These are phyloP conservation scores for Cydia strobilella DNA, from an alignment of 1,140 invertebrate species.

Conservation along the genomic window DNA sequence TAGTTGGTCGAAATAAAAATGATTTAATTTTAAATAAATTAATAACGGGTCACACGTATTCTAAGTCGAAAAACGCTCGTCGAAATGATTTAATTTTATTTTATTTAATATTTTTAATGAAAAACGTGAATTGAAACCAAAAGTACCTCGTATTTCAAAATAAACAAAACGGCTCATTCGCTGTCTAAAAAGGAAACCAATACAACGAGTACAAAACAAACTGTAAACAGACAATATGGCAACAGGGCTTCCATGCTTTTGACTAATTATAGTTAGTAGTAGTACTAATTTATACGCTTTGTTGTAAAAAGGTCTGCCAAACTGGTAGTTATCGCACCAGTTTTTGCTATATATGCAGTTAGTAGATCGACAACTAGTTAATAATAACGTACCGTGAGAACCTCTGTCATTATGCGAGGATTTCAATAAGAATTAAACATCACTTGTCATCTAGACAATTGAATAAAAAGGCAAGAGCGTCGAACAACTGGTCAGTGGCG, in stretches of 20 bases:
- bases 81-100: too few relatives aligned
- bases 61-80: too few relatives aligned
- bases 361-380: conserved; percentile 25
- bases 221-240: conserved; percentile 19
- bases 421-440: conserved; percentile 26
- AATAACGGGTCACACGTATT: too few relatives aligned
- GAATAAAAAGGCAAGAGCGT: conserved; percentile 10
- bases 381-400: conserved; percentile 25
- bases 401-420: conserved; percentile 23
- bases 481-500: neutral
- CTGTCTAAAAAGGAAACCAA: conserved; percentile 16
- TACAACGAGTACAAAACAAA: conserved; percentile 18
- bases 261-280: conserved; percentile 25
- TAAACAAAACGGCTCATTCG: neutral
- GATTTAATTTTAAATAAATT: too few relatives aligned
- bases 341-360: conserved; percentile 21
- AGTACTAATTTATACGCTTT: conserved; percentile 1
- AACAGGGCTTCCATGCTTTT: conserved; percentile 4
- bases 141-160: neutral
- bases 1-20: too few relatives aligned
- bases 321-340: conserved; percentile 18
- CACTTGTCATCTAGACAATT: conserved; percentile 7
- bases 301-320: conserved; percentile 13
- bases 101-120: too few relatives aligned
- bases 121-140: neutral